phyloP scores from a whole-genome alignment of 2,113 vertebrate species.

The Stomatorhinus ivindoensis region DNA sequence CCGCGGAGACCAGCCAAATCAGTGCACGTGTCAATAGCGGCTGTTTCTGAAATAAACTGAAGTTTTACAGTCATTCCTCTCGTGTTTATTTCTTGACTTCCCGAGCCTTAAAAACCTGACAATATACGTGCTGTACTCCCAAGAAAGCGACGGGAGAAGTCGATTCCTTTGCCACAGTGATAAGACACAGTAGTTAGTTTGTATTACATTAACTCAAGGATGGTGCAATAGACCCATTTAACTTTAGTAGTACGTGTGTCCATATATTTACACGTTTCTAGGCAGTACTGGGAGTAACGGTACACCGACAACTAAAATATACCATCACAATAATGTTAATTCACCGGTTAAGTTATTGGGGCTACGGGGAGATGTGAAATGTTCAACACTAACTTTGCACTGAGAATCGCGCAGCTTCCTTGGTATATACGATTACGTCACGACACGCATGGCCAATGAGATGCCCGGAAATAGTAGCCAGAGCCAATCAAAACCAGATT shows the following conservation, averaged over 20 bases:
- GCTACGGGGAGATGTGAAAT: too few species aligned
- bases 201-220: not conserved
- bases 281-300: not conserved
- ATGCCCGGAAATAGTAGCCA: not conserved
- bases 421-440: not conserved
- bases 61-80: not conserved
- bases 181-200: not conserved
- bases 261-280: not conserved
- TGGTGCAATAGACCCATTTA: not conserved
- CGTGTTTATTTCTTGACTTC: not conserved
- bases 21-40: not conserved
- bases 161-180: not conserved
- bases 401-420: not conserved
- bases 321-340: not conserved
- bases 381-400: not conserved
- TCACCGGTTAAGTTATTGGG: not conserved
- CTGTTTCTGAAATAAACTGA: constrained; percentile 9
- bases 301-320: not conserved
- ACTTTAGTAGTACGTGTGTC: not conserved
- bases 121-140: not conserved
- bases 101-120: not conserved
- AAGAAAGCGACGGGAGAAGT: not conserved
- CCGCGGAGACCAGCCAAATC: not conserved
- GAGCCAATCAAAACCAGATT: constrained; percentile 44
- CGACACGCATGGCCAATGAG: constrained; percentile 44